These are phyloP conservation scores for Xylophagus ater DNA, from an alignment of 2,888 invertebrate species.

Conservation along the genomic window DNA sequence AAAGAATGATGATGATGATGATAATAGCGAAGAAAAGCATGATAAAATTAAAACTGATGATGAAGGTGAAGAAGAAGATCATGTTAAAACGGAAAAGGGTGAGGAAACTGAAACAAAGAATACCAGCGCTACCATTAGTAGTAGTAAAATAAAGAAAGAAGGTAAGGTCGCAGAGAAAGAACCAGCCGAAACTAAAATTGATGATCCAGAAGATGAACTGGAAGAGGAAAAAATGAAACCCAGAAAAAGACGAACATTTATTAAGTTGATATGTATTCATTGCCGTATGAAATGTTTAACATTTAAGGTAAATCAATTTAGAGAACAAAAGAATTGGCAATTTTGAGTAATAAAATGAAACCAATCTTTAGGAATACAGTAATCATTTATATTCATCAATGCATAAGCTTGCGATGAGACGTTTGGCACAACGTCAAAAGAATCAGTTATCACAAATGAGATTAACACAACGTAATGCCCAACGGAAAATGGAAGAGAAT, in stretches of 20 bases:
- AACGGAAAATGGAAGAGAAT: conserved; percentile 64
- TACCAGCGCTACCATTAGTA: conserved; percentile 5
- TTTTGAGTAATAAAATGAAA: background rate
- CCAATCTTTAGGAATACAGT: conserved; percentile 49
- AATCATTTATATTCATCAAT: conserved; percentile 59
- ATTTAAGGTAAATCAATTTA: conserved; percentile 46
- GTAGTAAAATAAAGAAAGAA: conserved; percentile 17
- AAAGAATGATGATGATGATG: conserved; percentile 21
- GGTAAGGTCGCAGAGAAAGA: conserved; percentile 25
- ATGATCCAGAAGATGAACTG: conserved; percentile 32
- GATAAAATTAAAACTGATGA: conserved; percentile 25
- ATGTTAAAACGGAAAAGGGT: conserved; percentile 31
- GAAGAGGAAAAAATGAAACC: background rate
- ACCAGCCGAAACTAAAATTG: conserved; percentile 29
- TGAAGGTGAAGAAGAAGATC: conserved; percentile 22
- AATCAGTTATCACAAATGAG: conserved; percentile 66
- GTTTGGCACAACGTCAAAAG: conserved; percentile 62
- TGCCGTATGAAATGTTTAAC: conserved; percentile 64
- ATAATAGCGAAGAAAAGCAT: conserved; percentile 25
- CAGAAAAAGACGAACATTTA: conserved; percentile 43
- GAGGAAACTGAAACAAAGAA: conserved; percentile 25
- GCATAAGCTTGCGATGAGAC: conserved; percentile 63
- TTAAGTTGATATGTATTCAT: conserved; percentile 65
- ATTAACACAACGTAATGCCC: conserved; percentile 65
- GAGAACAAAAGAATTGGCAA: background rate